phyloP scores from a whole-genome alignment of 2,888 invertebrate genomes.

The Toxonevra muliebris region DNA sequence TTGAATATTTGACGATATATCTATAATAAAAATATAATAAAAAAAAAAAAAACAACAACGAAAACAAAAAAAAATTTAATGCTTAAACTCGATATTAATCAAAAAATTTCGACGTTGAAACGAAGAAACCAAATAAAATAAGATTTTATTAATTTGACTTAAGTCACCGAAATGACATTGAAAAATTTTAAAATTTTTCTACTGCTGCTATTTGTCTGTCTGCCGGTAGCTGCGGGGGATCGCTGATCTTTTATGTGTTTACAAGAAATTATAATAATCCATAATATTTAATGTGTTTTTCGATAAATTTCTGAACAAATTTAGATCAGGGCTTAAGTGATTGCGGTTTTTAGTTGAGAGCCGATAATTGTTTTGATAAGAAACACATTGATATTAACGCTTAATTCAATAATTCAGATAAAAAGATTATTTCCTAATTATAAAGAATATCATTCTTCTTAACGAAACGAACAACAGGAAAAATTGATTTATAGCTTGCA shows the following conservation, averaged over 20 bases:
- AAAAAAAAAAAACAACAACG: background rate
- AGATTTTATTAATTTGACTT: conserved; percentile 24
- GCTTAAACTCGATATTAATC: conserved; percentile 32
- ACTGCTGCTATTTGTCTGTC: background rate
- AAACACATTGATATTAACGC: no score
- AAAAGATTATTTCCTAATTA: no score
- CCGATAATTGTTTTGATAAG: no score
- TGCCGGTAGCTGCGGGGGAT: background rate
- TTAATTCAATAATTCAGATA: no score
- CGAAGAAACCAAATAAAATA: background rate
- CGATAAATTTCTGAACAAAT: background rate
- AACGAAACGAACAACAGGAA: no score
- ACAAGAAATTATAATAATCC: no score
- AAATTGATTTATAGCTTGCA: no score
- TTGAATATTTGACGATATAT: background rate
- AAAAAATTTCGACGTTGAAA: background rate
- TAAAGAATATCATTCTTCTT: no score
- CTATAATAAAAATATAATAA: no score
- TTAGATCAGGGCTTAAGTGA: background rate
- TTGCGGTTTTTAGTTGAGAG: no score
- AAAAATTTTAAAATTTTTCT: conserved; percentile 25
- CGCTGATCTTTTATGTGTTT: background rate
- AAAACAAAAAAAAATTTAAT: conserved; percentile 16
- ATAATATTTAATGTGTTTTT: background rate
- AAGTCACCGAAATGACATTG: conserved; percentile 31